Evolutionary conservation across 2,888 invertebrate species (phyloP).

Genomic region (Diabrotica balteata): DNA sequence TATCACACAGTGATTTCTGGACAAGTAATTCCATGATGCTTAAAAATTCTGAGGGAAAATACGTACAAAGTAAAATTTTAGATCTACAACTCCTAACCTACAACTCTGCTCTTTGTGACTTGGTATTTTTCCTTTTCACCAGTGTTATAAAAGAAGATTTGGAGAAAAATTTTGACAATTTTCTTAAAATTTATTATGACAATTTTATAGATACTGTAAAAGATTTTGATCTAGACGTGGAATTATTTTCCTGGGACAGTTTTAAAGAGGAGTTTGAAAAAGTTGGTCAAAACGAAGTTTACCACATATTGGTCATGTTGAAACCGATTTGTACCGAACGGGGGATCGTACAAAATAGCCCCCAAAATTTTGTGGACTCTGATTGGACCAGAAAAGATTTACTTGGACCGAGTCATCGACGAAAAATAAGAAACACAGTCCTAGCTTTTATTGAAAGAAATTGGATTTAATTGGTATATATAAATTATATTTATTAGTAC

Average conservation of each 20-base stretch:
- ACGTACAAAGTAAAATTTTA: conserved; percentile 64
- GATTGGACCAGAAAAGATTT: conserved; percentile 56
- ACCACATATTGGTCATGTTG: conserved; percentile 62
- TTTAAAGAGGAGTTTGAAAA: conserved; percentile 60
- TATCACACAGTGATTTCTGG: conserved; percentile 68
- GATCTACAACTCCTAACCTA: conserved; percentile 67
- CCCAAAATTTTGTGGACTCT: conserved; percentile 59
- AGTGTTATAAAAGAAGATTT: conserved; percentile 61
- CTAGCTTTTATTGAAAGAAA: conserved; percentile 52
- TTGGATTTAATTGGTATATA: conserved; percentile 28
- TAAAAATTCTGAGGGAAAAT: conserved; percentile 59
- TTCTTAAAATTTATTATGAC: conserved; percentile 64
- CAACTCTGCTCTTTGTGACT: conserved; percentile 63
- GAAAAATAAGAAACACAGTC: conserved; percentile 55
- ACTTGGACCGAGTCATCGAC: conserved; percentile 53
- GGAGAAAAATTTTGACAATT: conserved; percentile 60
- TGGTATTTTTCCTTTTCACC: conserved; percentile 65
- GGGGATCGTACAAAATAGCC: conserved; percentile 58
- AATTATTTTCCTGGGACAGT: conserved; percentile 57
- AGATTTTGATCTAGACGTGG: conserved; percentile 52
- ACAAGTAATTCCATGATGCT: conserved; percentile 68
- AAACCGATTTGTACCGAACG: conserved; percentile 62
- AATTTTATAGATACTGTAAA: conserved; percentile 60
- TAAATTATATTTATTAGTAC: too few relatives aligned
- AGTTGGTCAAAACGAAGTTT: conserved; percentile 59